phyloP scores from a whole-genome alignment of 2,113 vertebrate species.

The Vidua chalybeata region DNA sequence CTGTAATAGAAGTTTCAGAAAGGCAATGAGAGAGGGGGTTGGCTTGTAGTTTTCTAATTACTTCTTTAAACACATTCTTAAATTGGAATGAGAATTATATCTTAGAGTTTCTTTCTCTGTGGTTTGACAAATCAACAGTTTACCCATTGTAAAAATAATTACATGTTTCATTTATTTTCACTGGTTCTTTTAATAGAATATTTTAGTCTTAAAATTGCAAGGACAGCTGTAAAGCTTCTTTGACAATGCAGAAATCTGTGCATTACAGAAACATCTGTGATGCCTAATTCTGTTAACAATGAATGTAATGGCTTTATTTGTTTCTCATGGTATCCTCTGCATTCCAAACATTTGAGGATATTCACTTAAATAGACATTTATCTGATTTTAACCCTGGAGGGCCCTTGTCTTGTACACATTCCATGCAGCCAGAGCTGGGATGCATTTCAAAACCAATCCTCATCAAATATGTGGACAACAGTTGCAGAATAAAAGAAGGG shows the following conservation, averaged over 20 bases:
- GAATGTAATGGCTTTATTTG: conserved; percentile 33
- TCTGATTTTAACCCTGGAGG: background rate
- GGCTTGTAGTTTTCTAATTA: background rate
- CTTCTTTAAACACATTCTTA: conserved; percentile 49
- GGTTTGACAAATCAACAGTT: conserved; percentile 73
- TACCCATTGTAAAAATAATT: conserved; percentile 75
- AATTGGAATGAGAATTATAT: conserved; percentile 54
- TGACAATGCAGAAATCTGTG: conserved; percentile 48
- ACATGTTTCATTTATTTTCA: conserved; percentile 78
- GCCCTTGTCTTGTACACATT: background rate
- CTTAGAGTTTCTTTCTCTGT: conserved; percentile 56
- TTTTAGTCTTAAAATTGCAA: conserved; percentile 72
- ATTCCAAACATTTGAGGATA: background rate
- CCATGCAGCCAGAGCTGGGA: background rate
- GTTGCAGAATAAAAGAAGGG: background rate
- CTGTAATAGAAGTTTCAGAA: conserved; percentile 33
- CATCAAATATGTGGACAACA: background rate
- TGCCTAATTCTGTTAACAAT: conserved; percentile 44
- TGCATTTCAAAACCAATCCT: background rate
- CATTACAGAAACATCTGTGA: conserved; percentile 55
- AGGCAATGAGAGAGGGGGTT: background rate
- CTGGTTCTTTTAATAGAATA: conserved; percentile 76
- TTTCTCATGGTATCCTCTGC: background rate
- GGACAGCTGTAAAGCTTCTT: conserved; percentile 67
- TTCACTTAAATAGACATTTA: background rate